These are phyloP conservation scores for Synanceia verrucosa DNA, from an alignment of 2,797 vertebrate genomes.

Conservation along the genomic window DNA sequence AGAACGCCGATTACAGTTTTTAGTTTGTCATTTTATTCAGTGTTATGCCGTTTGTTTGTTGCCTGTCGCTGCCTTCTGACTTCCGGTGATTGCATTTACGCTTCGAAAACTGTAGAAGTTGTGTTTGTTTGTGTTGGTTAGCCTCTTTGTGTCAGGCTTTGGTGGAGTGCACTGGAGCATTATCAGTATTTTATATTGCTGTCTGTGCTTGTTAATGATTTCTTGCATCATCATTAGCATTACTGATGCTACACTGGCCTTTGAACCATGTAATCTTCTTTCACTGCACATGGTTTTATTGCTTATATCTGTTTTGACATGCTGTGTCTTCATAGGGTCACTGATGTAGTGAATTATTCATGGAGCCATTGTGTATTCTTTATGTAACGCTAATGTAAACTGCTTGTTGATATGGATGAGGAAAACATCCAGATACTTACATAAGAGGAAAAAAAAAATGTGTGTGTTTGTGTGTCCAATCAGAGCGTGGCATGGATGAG, in stretches of 20 bases:
- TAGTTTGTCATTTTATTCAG: background rate
- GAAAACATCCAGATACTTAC: conserved; percentile 26
- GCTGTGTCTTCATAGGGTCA: background rate
- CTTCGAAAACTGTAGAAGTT: no score
- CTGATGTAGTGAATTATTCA: conserved; percentile 41
- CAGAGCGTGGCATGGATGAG: conserved; percentile 5
- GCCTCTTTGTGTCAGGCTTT: no score
- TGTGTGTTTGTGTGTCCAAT: conserved; percentile 15
- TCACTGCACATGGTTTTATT: background rate
- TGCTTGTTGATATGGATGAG: conserved; percentile 19
- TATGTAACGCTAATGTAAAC: conserved; percentile 4
- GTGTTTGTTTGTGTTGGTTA: no score
- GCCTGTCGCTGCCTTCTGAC: no score
- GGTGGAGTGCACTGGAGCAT: background rate
- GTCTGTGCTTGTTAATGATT: background rate
- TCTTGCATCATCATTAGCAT: conserved; percentile 21
- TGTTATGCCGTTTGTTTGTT: no score
- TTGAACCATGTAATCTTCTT: conserved; percentile 9
- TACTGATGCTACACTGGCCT: conserved; percentile 20
- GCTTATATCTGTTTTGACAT: background rate
- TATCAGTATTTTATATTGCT: background rate
- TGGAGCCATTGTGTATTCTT: background rate
- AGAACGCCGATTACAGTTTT: background rate
- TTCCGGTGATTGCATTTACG: no score
- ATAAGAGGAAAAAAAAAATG: conserved; percentile 5